Conservation (phyloP, 2,113 vertebrate species). For the Columba janthina region DNA sequence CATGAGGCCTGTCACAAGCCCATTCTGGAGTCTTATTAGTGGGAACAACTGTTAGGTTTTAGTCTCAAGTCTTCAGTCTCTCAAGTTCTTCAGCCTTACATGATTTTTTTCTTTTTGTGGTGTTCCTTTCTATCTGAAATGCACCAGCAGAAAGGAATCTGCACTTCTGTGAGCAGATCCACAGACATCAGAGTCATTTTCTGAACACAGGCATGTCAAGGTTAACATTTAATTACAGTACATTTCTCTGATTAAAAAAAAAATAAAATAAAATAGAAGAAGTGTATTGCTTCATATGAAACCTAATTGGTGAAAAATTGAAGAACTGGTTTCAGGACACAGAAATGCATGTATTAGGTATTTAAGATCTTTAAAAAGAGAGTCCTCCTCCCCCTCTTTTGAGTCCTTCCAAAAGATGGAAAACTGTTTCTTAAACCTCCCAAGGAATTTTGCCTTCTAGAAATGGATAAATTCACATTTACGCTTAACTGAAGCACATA, state of each 20-base stretch:
- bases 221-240: not conserved
- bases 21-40: not conserved
- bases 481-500: not conserved
- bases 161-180: not conserved
- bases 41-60: not conserved
- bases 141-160: not conserved
- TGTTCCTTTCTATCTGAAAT: not conserved
- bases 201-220: not conserved
- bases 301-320: not conserved
- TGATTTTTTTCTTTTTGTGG: not conserved
- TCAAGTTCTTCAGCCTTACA: not conserved
- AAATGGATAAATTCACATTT: not conserved
- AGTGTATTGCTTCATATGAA: not conserved
- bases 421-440: not conserved
- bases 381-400: not conserved
- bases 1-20: not conserved
- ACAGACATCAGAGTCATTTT: not conserved
- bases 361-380: not conserved
- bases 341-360: not conserved
- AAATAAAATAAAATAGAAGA: not conserved
- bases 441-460: not conserved
- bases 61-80: not conserved
- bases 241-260: not conserved
- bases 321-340: not conserved
- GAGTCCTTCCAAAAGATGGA: not conserved